Base-by-base conservation (phyloP, 2,888 invertebrate species). In the Laspeyria flexula region DNA sequence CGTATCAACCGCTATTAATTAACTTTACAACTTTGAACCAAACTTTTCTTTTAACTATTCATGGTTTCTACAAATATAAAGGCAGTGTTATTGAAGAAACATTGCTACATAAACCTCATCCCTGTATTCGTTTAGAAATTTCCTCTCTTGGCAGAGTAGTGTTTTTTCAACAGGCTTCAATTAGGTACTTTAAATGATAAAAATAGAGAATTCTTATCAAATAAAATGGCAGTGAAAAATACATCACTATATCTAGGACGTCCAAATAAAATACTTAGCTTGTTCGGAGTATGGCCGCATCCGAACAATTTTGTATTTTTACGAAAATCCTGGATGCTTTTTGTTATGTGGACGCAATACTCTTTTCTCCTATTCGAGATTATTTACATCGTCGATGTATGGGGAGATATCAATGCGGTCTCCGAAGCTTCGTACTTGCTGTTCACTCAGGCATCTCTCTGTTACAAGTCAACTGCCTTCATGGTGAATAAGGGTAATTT, bases 391-490 rank as follows among this genome's bases (percentile, higher is more conserved):
- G 72, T 57, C 0, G 53, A 73, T 0, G 88, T 88, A 0, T 86
- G 87, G 85, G 90, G 90, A 0, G 86, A 90, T 38, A 64, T 90
- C 0, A 83, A 82, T 2, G 83, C 78, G 1, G 83, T 89, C 0
- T 85, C 88, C 0, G 87, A 89, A 45, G 87, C 85, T 0, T 86
- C 87, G 0, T 87, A 84, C 44, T 58, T 91, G 43, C 64, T 90
- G 0, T 90, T 90, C 55, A 88, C 91, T 0, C 87, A 88, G 51
- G 88, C 86, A 0, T 86, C 87, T 0, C 66, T 88, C 1, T 90
- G 88, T 44, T 85, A 84, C 30, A 91, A 91, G 55, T 72, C 77
- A 0, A 85, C 87, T 0, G 80, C 80, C 11, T 86, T 88, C 43
- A 56, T 87, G 38, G 25, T 79, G 0, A 81, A 84, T 43, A 82